These are phyloP conservation scores for Drosophila mimica DNA, from an alignment of 2,888 invertebrate species.

Conservation along the genomic window DNA sequence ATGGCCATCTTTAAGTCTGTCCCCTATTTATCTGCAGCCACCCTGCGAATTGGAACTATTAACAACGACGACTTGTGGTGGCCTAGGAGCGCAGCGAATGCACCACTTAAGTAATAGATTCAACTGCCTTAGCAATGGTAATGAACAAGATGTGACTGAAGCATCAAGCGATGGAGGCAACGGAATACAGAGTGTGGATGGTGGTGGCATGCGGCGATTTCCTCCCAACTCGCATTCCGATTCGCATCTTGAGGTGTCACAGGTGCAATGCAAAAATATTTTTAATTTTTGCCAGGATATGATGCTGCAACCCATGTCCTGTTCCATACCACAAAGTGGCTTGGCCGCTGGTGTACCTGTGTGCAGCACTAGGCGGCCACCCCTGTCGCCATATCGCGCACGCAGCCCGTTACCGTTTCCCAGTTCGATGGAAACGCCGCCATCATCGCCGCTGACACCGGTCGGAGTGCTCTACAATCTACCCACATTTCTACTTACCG, in stretches of 20 bases:
- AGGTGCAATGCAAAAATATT: conserved; percentile 77
- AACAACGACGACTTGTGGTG: conserved; percentile 1
- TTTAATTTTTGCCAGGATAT: conserved; percentile 83
- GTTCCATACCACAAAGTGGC: conserved; percentile 37
- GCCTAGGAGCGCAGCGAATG: conserved; percentile 52
- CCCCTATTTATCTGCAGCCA: conserved; percentile 80
- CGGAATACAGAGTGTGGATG: conserved; percentile 45
- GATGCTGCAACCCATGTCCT: conserved; percentile 63
- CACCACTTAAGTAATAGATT: conserved; percentile 82
- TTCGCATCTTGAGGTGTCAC: conserved; percentile 79
- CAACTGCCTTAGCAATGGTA: conserved; percentile 75
- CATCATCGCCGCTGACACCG: conserved; percentile 84
- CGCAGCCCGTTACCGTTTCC: conserved; percentile 82
- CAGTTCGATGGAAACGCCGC: conserved; percentile 82
- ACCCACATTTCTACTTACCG: conserved; percentile 87
- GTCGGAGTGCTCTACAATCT: conserved; percentile 87
- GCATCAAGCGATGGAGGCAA: neutral
- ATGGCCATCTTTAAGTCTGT: conserved; percentile 74
- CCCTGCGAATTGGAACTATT: conserved; percentile 60
- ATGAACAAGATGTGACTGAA: conserved; percentile 11
- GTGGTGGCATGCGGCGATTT: conserved; percentile 63
- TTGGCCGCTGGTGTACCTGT: conserved; percentile 30
- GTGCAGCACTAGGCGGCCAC: conserved; percentile 78
- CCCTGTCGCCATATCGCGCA: conserved; percentile 82
- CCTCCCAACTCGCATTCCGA: conserved; percentile 81